A percentile compares a stretch with the other conserved stretches of the same genome.
These are phyloP conservation scores for Lasiurus cinereus DNA, from an alignment of 2,113 vertebrate species.

Conservation along the genomic window DNA sequence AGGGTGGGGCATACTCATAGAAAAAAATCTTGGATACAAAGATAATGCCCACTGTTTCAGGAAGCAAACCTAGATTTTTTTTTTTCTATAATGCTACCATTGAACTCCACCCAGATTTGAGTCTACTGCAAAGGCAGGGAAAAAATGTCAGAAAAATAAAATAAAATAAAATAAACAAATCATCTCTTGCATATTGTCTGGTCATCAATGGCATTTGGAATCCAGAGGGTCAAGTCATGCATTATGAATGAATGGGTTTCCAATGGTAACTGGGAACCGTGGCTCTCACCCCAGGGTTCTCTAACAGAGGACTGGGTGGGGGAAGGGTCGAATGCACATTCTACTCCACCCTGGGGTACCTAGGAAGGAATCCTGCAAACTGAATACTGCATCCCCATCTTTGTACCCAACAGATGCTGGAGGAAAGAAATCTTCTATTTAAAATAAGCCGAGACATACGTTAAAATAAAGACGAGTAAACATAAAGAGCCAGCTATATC, in stretches of 20 bases:
- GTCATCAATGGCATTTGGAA: slow-evolving; percentile 83
- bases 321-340: slow-evolving; percentile 72
- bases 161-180: slow-evolving; percentile 72
- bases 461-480: slow-evolving; percentile 71
- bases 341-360: slow-evolving; percentile 57
- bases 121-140: slow-evolving; percentile 66
- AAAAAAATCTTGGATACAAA: slow-evolving; percentile 47
- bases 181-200: slow-evolving; percentile 70
- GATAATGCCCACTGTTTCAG: slow-evolving; percentile 32
- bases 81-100: neutral
- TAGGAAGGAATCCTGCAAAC: slow-evolving; percentile 73
- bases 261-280: slow-evolving; percentile 85
- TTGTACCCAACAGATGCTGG: neutral
- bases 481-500: slow-evolving; percentile 48
- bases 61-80: slow-evolving; percentile 49
- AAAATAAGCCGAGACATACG: slow-evolving; percentile 58
- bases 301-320: slow-evolving; percentile 75
- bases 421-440: neutral
- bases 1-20: slow-evolving; percentile 75
- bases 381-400: slow-evolving; percentile 33
- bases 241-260: slow-evolving; percentile 89
- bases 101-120: slow-evolving; percentile 82
- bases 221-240: slow-evolving; percentile 84
- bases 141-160: slow-evolving; percentile 53
- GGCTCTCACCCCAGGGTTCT: slow-evolving; percentile 74